These are phyloP conservation scores for Regulus satrapa DNA, from an alignment of 2,113 vertebrate genomes.

Conservation along the genomic window DNA sequence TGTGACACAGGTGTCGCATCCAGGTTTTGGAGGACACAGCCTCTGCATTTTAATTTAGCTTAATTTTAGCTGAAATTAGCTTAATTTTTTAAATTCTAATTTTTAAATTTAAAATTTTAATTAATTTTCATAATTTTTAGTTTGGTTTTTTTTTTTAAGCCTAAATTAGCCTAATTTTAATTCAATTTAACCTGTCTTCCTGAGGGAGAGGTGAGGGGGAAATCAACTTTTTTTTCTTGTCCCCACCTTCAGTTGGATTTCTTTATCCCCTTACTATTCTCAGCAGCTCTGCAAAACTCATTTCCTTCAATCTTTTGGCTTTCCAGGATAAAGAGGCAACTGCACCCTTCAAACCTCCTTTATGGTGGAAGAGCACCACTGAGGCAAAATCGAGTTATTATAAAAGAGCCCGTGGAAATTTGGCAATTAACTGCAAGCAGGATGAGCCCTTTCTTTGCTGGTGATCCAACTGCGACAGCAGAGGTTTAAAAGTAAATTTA, in stretches of 20 bases:
- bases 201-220: accelerated
- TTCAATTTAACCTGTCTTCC: not conserved
- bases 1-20: not conserved
- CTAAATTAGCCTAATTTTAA: no score
- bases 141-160: no score
- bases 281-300: not conserved
- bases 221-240: not conserved
- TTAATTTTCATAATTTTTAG: no score
- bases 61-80: no score
- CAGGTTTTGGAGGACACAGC: not conserved
- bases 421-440: not conserved
- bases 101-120: no score
- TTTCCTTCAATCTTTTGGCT: not conserved
- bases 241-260: not conserved
- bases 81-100: no score
- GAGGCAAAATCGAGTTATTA: not conserved
- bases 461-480: not conserved
- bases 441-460: not conserved
- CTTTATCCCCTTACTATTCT: not conserved
- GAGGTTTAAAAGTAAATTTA: not conserved
- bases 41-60: not conserved
- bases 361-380: not conserved
- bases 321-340: not conserved
- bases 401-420: not conserved
- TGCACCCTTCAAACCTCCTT: not conserved